Conservation (phyloP, 2,888 invertebrate species). For the Lampropteryx suffumata region DNA sequence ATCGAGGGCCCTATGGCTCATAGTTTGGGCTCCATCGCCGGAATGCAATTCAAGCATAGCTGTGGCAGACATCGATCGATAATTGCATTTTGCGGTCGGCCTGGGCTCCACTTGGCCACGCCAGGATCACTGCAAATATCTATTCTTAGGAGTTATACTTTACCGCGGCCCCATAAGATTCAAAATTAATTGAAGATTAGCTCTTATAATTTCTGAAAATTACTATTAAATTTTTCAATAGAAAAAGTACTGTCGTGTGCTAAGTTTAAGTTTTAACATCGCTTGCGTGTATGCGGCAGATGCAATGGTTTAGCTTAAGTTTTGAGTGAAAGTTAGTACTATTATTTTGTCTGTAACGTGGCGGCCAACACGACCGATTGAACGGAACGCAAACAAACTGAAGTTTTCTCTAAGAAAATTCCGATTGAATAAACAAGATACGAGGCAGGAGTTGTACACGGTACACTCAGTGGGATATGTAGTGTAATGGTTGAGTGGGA, state of each 20-base stretch:
- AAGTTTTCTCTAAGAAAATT: conserved; percentile 67
- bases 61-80: conserved; percentile 75
- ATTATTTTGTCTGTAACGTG: conserved; percentile 7
- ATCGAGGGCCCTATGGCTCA: conserved; percentile 45
- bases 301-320: no score
- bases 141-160: not conserved
- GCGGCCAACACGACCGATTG: conserved; percentile 63
- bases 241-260: no score
- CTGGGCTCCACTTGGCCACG: conserved; percentile 56
- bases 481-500: conserved; percentile 4
- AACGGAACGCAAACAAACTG: conserved; percentile 75
- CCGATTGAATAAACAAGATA: conserved; percentile 59
- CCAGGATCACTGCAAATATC: conserved; percentile 3
- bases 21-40: conserved; percentile 57
- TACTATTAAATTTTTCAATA: no score
- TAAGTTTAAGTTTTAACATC: no score
- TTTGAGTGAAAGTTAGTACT: conserved; percentile 23
- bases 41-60: conserved; percentile 75
- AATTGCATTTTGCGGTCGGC: conserved; percentile 80
- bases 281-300: no score
- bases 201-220: no score
- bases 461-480: conserved; percentile 21
- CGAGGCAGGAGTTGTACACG: conserved; percentile 32
- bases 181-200: not conserved
- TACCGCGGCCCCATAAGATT: not conserved